phyloP scores from a whole-genome alignment of 2,797 vertebrate species.

The Gephyroberyx darwinii region DNA sequence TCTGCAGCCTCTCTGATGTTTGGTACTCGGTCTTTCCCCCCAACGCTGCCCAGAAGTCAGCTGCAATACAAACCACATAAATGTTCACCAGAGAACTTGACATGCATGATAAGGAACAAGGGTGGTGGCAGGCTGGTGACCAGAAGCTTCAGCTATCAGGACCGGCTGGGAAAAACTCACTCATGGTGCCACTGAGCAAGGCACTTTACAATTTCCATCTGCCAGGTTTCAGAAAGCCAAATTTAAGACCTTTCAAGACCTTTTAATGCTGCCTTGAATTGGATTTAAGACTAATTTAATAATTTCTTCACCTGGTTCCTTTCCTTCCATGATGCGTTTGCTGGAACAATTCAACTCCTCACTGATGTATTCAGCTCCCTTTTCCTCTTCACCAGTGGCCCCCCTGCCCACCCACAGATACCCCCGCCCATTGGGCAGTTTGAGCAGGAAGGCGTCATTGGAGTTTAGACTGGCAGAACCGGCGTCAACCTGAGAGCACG shows the following conservation, averaged over 20 bases:
- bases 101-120: too few species aligned
- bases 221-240: too few species aligned
- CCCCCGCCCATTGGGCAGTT: constrained; percentile 77
- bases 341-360: constrained; percentile 79
- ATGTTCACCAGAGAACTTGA: not conserved
- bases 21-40: constrained; percentile 88
- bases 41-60: constrained; percentile 85
- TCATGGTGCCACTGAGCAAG: too few species aligned
- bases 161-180: too few species aligned
- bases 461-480: constrained; percentile 85
- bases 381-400: constrained; percentile 86
- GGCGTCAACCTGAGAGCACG: constrained; percentile 83
- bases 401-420: constrained; percentile 89
- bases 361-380: constrained; percentile 83
- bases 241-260: too few species aligned
- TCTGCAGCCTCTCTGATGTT: constrained; percentile 85
- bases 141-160: too few species aligned
- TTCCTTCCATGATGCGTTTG: constrained; percentile 80
- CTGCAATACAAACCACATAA: constrained; percentile 71
- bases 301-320: constrained; percentile 86
- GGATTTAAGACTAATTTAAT: not conserved
- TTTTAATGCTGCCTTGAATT: too few species aligned
- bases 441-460: constrained; percentile 90
- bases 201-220: too few species aligned
- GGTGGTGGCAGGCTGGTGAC: too few species aligned